Evolutionary conservation across 2,113 vertebrate species (phyloP), one percentile per base, ranked within the genome.

Genomic region (Periophthalmodon schlosseri): DNA sequence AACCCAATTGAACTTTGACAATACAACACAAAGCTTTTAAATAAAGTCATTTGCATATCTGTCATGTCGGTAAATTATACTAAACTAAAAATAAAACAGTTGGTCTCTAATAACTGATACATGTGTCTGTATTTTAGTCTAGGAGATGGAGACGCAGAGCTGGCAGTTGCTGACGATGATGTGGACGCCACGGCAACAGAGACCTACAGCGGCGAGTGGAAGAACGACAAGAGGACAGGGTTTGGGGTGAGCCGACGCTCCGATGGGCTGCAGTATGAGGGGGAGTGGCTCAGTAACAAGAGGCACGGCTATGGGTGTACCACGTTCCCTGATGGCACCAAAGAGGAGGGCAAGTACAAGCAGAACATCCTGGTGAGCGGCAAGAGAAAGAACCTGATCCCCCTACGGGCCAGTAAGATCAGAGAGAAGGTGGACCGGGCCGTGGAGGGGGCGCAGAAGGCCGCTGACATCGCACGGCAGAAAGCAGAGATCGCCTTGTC

Each of bases 331-430:
- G 97, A 99, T 0, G 96, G 98, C 82, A 98, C 96, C 44, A 98
- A 98, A 86, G 98, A 99, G 87, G 98, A 99, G 85, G 98, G 98
- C 84, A 99, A 99, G 90, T 99, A 99, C 94, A 99, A 99, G 90
- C 98, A 98, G 94, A 98, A 98, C 69, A 75, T 96, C 23, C 95
- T 99, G 34, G 97, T 98, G 75, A 97, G 97, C 7, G 98, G 98
- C 79, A 99, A 98, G 85, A 94, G 96, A 88, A 98, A 98, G 94
- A 99, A 97, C 91, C 96, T 99, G 63, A 97, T 99, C 87, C 98
- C 98, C 0, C 94, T 99, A 80, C 88, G 98, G 2, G 97, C 96
- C 90, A 99, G 98, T 91, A 99, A 99, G 92, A 97, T 97, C 94
- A 93, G 98, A 0, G 98, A 99, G 94, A 99, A 99, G 92, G 97